A percentile compares a stretch with the other conserved stretches of the same genome.
Conservation (phyloP, 2,888 invertebrate species). For the Drosophila dives region DNA sequence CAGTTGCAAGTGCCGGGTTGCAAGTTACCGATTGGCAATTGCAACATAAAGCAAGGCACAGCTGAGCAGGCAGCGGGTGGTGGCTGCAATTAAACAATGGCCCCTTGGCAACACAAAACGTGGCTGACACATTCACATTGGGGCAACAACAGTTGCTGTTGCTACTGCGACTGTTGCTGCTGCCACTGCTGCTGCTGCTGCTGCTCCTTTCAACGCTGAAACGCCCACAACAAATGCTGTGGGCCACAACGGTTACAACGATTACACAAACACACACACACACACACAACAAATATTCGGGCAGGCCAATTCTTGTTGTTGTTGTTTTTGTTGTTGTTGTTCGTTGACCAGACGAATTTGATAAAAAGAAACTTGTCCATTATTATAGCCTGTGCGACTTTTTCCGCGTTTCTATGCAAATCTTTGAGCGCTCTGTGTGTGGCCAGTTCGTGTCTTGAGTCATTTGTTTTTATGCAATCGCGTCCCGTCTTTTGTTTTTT, state of each 20-base stretch:
- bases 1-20: constrained; percentile 24
- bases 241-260: constrained; percentile 35
- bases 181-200: constrained; percentile 36
- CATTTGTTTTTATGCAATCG: constrained; percentile 56
- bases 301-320: constrained; percentile 49
- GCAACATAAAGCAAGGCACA: constrained; percentile 37
- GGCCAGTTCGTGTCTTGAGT: constrained; percentile 77
- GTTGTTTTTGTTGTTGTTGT: neutral
- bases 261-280: constrained; percentile 18
- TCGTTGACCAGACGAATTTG: constrained; percentile 50
- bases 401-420: constrained; percentile 66
- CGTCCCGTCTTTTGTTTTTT: constrained; percentile 27
- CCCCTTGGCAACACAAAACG: constrained; percentile 33
- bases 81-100: constrained; percentile 59
- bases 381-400: constrained; percentile 67
- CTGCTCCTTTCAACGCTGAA: constrained; percentile 69
- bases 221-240: constrained; percentile 66
- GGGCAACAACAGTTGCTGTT: constrained; percentile 45
- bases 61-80: constrained; percentile 37
- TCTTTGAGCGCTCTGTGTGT: constrained; percentile 55
- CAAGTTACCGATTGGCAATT: constrained; percentile 13
- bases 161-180: constrained; percentile 11
- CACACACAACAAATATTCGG: constrained; percentile 36
- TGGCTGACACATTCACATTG: constrained; percentile 75
- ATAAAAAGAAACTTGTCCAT: constrained; percentile 49